Percentiles rank a stretch among this genome's conserved stretches.
Conservation (phyloP, 2,888 invertebrate species). For the Microctonus aethiopoides region DNA sequence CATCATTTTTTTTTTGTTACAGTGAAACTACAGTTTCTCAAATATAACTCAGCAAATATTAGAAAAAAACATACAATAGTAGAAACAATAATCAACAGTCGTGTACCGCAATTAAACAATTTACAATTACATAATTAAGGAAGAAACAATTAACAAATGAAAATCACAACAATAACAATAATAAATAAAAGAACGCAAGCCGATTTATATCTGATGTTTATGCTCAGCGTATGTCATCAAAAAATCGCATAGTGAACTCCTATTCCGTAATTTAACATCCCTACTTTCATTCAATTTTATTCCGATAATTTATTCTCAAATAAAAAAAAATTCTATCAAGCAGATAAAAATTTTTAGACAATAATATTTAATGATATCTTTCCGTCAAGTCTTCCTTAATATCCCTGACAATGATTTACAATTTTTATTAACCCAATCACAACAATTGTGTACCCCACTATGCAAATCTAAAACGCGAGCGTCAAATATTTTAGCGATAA, state of each 20-base stretch:
- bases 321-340: not conserved
- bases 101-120: slow-evolving; percentile 64
- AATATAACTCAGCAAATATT: slow-evolving; percentile 66
- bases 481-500: slow-evolving; percentile 30
- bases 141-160: slow-evolving; percentile 32
- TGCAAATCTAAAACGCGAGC: slow-evolving; percentile 4
- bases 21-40: slow-evolving; percentile 64
- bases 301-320: not conserved
- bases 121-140: slow-evolving; percentile 62
- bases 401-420: not conserved
- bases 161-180: slow-evolving; percentile 22
- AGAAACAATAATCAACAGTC: slow-evolving; percentile 60
- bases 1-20: slow-evolving; percentile 61
- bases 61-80: slow-evolving; percentile 55
- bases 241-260: slow-evolving; percentile 46
- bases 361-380: slow-evolving; percentile 23
- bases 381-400: slow-evolving; percentile 27
- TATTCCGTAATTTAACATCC: slow-evolving; percentile 25
- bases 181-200: slow-evolving; percentile 48
- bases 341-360: not conserved
- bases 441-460: too few relatives aligned
- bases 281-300: not conserved
- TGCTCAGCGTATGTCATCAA: slow-evolving; percentile 55
- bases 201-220: slow-evolving; percentile 62
- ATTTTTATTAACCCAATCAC: slow-evolving; percentile 1